A percentile compares a stretch with the other conserved stretches of the same genome.
phyloP scores from a whole-genome alignment of 2,797 vertebrate species.

The Tenualosa ilisha region DNA sequence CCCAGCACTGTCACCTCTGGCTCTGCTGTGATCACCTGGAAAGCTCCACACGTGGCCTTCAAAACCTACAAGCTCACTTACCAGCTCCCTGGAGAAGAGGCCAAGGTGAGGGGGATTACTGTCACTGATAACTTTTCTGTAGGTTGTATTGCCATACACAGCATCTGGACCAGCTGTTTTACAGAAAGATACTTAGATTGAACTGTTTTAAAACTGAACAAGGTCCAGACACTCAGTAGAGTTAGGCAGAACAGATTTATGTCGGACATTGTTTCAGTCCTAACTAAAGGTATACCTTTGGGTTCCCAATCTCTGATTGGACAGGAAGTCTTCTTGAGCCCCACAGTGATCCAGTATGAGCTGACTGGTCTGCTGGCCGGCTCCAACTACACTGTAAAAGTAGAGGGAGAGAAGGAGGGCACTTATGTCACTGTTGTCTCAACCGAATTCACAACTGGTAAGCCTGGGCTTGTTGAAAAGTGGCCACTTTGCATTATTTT shows the following conservation, averaged over 20 bases:
- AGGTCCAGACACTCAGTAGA: neutral
- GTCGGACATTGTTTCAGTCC: neutral
- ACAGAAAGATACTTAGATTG: neutral
- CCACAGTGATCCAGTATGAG: slow-evolving; percentile 70
- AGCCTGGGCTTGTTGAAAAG: slow-evolving; percentile 12
- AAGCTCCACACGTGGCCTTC: slow-evolving; percentile 63
- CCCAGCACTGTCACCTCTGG: slow-evolving; percentile 74
- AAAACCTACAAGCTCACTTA: slow-evolving; percentile 83
- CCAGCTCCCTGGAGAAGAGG: slow-evolving; percentile 69
- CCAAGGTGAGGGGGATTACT: slow-evolving; percentile 68
- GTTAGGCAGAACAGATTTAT: neutral
- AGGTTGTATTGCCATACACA: neutral
- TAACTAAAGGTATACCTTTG: neutral
- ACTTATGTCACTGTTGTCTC: slow-evolving; percentile 72
- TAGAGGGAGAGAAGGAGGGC: slow-evolving; percentile 75
- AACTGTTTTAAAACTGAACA: neutral
- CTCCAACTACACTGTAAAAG: slow-evolving; percentile 76
- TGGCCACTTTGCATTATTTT: neutral
- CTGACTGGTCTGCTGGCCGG: slow-evolving; percentile 77
- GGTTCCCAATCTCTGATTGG: slow-evolving; percentile 17
- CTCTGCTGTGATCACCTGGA: slow-evolving; percentile 79
- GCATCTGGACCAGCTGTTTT: neutral
- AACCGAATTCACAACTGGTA: slow-evolving; percentile 85
- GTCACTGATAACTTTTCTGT: no score
- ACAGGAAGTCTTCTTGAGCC: slow-evolving; percentile 79